Base-by-base conservation (phyloP, 2,888 invertebrate species). In the Dermolepida albohirtum region DNA sequence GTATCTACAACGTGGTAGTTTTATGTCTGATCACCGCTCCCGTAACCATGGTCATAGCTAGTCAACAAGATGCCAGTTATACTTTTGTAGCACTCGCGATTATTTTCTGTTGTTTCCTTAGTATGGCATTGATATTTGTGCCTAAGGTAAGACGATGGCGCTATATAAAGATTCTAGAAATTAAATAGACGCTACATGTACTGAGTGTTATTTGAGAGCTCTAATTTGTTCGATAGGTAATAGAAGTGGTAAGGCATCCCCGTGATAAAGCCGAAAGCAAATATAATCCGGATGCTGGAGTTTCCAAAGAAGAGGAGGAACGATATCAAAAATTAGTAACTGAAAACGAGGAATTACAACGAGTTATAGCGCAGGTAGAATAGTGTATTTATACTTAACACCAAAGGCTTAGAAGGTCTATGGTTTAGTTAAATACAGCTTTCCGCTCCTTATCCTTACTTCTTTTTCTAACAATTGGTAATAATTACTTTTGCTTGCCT, bases 1-100 rank as follows among this genome's bases (percentile, higher is more conserved):
- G 97, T 80, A 98, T 99, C 81, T 99, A 99, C 88, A 99, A 99
- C 84, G 98, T 99, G 75, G 98, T 98, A 72, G 96, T 99, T 44
- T 87, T 99, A 64, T 98, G 98, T 83, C 87, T 98, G 77, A 98
- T 99, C 83, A 98, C 98, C 7, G 98, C 96, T 16, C 98, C 99
- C 0, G 98, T 99, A 67, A 95, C 96, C 49, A 90, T 98, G 86
- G 97, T 99, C 74, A 98, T 99, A 77, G 94, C 95, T 71, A 95
- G 95, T 75, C 98, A 99, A 82, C 97, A 98, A 82, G 97, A 98
- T 83, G 98, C 98, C 52, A 95, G 96, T 76, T 99, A 96, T 84
- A 96, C 96, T 40, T 99, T 99, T 84, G 95, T 98, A 64, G 93
- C 98, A 6, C 87, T 97, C 66, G 96, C 98, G 68, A 97, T 98